Base-by-base conservation (phyloP, 2,113 vertebrate genomes). In the Silurus asotus region DNA sequence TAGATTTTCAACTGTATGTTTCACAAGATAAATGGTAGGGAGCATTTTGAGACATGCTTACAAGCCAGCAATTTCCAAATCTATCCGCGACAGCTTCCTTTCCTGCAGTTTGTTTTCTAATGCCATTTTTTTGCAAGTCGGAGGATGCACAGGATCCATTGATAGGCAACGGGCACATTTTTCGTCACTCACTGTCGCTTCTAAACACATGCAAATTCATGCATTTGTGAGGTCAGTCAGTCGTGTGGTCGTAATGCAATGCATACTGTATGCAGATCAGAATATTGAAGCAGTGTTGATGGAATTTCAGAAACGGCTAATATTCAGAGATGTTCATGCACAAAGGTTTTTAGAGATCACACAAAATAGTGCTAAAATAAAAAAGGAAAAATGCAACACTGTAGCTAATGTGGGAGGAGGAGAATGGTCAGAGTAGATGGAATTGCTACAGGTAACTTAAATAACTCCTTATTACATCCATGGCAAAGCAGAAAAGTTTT, bases 151-250 rank as follows among this genome's bases (percentile, higher is more conserved):
- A 55, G 74, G 25, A 8, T 78, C 58, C 2, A 5, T 78, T 14
- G 14, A 1, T 37, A 37, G 37, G 25, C 25, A 58, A 75, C 4
- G 3, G 9, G 20, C 20, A 11, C 48, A 8, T n/a, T 76, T 48
- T 37, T 37, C 37, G 37, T 37, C 11, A 55, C 49, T 76, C 49
- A 55, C 11, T 7, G 0, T 51, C 70, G 25, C 25, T 28, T 61
- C 23, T 61, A n/a, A 80, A 80, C 56, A 48, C 56, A 45, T 61
- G 15, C 55, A 58, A n/a, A 77, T 78, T 80, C 19, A 80, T 61
- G 56, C 56, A 37, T 80, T 80, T 48, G 48, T 80, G 17, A 20
- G 2, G 17, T 80, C 56, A 23, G 37, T 48, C 58, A 61, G 8
- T 45, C 17, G 59, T 80, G 28, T 79, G 56, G 55, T 25, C 20